Evolutionary conservation across 2,888 invertebrate species (phyloP).

Genomic region (Sthenelais limicola): DNA sequence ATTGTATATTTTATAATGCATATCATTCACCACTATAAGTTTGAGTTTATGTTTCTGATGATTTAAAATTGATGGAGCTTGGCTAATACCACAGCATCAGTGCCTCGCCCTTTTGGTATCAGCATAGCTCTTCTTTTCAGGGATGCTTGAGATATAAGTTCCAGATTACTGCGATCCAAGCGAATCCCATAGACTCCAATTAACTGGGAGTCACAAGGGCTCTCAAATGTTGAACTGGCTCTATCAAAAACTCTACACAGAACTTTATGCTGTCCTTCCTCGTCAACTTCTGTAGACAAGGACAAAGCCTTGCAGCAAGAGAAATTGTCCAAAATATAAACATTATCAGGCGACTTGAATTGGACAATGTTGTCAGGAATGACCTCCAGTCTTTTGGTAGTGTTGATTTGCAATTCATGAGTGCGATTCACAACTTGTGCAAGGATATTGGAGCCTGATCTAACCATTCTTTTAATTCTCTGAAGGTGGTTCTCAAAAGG

Average conservation of each 20-base stretch:
- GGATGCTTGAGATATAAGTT: too few relatives aligned
- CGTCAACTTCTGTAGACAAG: not conserved
- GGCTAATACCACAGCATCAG: too few relatives aligned
- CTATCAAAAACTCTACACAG: conserved; percentile 4
- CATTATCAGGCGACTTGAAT: not conserved
- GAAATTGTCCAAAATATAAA: not conserved
- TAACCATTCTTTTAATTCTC: conserved; percentile 40
- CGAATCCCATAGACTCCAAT: too few relatives aligned
- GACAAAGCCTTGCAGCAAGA: not conserved
- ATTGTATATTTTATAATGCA: too few relatives aligned
- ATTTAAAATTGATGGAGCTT: too few relatives aligned
- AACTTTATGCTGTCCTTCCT: not conserved
- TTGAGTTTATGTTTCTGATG: too few relatives aligned
- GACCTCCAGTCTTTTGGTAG: not conserved
- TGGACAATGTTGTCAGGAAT: not conserved
- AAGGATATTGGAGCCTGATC: conserved; percentile 42
- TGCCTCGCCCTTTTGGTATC: too few relatives aligned
- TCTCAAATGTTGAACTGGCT: not conserved
- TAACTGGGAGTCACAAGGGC: conserved; percentile 11
- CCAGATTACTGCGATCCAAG: too few relatives aligned
- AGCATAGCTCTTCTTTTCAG: too few relatives aligned
- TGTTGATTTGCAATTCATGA: not conserved
- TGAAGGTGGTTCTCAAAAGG: conserved; percentile 48
- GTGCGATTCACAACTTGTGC: conserved; percentile 40
- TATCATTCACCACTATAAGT: too few relatives aligned